These are phyloP conservation scores for Neocrepidodera transversa DNA, from an alignment of 2,888 invertebrate genomes.

Conservation along the genomic window DNA sequence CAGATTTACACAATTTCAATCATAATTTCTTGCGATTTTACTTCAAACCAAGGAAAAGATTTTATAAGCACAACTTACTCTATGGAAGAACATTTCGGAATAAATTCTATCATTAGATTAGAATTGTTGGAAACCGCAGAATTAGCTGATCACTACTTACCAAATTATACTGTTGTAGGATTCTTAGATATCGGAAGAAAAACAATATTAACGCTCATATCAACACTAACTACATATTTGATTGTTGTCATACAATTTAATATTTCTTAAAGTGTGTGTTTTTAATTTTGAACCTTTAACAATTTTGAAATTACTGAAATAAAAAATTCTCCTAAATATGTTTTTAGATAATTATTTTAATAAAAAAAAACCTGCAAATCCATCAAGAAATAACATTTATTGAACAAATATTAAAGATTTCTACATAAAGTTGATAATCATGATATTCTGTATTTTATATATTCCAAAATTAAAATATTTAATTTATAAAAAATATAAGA, in stretches of 20 bases:
- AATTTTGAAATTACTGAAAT: too few species aligned
- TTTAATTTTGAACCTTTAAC: too few species aligned
- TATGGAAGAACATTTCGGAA: slow-evolving; percentile 31
- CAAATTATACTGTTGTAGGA: slow-evolving; percentile 29
- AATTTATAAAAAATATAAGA: too few species aligned
- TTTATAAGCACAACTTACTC: slow-evolving; percentile 32
- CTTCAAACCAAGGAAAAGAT: slow-evolving; percentile 26
- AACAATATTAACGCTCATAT: slow-evolving; percentile 22
- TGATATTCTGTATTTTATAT: too few species aligned
- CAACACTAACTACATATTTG: slow-evolving; percentile 31
- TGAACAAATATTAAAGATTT: too few species aligned
- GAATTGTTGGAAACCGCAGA: slow-evolving; percentile 31
- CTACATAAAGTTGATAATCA: too few species aligned
- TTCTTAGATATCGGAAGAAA: slow-evolving; percentile 29
- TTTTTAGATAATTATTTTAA: too few species aligned
- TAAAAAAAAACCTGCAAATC: too few species aligned
- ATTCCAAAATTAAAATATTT: too few species aligned
- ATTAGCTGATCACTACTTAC: slow-evolving; percentile 22
- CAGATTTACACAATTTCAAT: slow-evolving; percentile 24
- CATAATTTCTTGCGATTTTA: slow-evolving; percentile 27
- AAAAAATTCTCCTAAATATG: too few species aligned
- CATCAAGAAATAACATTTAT: too few species aligned
- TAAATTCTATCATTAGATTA: slow-evolving; percentile 24
- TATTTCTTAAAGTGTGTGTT: slow-evolving; percentile 14
- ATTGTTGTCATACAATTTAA: slow-evolving; percentile 37